Conservation (phyloP, 2,888 invertebrate species). For the Drosophila dives region DNA sequence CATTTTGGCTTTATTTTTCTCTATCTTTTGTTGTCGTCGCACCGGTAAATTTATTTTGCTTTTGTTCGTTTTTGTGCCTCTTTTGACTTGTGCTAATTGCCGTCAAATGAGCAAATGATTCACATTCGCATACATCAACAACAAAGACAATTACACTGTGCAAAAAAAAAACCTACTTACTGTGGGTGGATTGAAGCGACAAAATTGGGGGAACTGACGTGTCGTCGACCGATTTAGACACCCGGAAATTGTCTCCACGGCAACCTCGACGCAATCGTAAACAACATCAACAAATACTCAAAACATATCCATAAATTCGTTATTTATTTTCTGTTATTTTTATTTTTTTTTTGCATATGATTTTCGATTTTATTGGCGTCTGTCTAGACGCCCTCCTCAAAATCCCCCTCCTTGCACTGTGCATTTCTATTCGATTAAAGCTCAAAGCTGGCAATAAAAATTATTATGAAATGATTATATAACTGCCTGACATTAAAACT, state of each 20-base stretch:
- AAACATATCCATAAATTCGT: slow-evolving; percentile 10
- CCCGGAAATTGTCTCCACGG: slow-evolving; percentile 70
- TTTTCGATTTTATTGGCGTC: slow-evolving; percentile 24
- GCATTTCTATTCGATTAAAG: slow-evolving; percentile 14
- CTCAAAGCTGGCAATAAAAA: neutral
- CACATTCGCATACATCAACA: slow-evolving; percentile 1
- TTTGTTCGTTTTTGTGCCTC: slow-evolving; percentile 11
- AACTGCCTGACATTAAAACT: slow-evolving; percentile 4
- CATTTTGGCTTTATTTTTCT: neutral
- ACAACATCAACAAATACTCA: slow-evolving; percentile 13
- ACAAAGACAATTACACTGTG: neutral
- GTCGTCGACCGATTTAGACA: slow-evolving; percentile 68
- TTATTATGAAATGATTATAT: neutral
- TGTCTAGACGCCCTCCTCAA: slow-evolving; percentile 29
- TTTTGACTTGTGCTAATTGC: slow-evolving; percentile 54
- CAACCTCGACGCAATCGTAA: slow-evolving; percentile 3
- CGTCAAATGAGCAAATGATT: slow-evolving; percentile 43
- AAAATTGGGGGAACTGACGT: slow-evolving; percentile 22
- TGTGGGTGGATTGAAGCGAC: slow-evolving; percentile 26
- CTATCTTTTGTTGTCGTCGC: slow-evolving; percentile 3
- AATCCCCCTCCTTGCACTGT: slow-evolving; percentile 2
- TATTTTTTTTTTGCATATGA: slow-evolving; percentile 10
- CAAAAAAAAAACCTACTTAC: slow-evolving; percentile 1
- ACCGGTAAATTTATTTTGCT: slow-evolving; percentile 2
- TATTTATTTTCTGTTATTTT: slow-evolving; percentile 10